phyloP scores from a whole-genome alignment of 2,113 vertebrate species.

The Rhea americana region DNA sequence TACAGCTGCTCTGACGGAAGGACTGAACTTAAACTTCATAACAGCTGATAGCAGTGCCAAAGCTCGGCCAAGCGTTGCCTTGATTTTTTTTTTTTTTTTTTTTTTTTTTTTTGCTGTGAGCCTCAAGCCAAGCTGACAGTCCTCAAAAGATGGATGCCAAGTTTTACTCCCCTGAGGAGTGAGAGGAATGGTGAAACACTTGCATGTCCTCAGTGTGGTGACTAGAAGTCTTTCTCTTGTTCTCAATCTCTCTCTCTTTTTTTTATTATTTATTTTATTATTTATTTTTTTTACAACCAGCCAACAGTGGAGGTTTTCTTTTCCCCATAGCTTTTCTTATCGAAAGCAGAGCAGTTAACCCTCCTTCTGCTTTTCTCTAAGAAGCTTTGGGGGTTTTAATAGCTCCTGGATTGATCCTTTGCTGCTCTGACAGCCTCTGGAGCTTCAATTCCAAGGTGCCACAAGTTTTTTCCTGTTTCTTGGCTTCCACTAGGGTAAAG shows the following conservation, averaged over 20 bases:
- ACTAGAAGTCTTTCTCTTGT: not conserved
- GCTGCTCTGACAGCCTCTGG: not conserved
- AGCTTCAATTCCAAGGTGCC: not conserved
- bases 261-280: no score
- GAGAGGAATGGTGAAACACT: accelerated
- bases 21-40: not conserved
- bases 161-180: not conserved
- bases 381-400: not conserved
- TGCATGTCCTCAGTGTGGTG: not conserved
- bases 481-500: not conserved
- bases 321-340: not conserved
- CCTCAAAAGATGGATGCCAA: not conserved
- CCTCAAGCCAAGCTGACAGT: not conserved
- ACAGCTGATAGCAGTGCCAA: not conserved
- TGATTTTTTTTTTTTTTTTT: not conserved
- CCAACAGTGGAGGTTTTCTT: accelerated
- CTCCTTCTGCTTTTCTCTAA: not conserved
- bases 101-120: not conserved
- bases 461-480: not conserved
- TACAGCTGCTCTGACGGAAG: not conserved
- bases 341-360: not conserved
- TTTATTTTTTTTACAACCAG: not conserved
- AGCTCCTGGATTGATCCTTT: not conserved
- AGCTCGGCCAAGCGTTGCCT: not conserved
- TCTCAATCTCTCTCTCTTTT: not conserved